Base-by-base conservation (phyloP, 2,888 invertebrate genomes). In the Griposia aprilina region DNA sequence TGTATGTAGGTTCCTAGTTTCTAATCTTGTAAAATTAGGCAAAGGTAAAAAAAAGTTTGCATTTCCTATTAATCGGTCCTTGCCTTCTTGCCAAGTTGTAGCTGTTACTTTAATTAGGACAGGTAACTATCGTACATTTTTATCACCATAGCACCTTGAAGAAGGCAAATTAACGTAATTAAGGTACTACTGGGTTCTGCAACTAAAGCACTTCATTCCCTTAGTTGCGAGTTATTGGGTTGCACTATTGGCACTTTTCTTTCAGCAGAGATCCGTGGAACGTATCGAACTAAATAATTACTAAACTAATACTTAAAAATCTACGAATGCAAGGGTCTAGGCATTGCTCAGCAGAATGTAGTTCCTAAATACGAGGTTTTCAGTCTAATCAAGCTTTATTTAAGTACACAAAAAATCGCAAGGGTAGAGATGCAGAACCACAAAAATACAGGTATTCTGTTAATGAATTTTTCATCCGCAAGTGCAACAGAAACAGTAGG, bases 381-480 rank as follows among this genome's bases (percentile, higher is more conserved):
- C 10, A 8, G 30, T 75, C 2, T 23, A 26, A 50, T 60, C 6
- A 30, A 55, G 20, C 26, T 63, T 17, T 41, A 48, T 20, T 48
- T 20, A n/a, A n/a, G n/a, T n/a, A 30, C n/a, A 55, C 30, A 72
- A 48, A 76, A 60, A n/a, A 76, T n/a, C 15, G 26, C 17, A 55
- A n/a, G 30, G n/a, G 15, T 30, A n/a, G 20, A 20, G 4, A 23
- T n/a, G 13, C 60, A 26, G 6, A 41, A 30, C 15, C 20, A 67
- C 20, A 30, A 72, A 48, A 74, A 57, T 15, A 55, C 26, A 36
- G 30, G 63, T 80, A 62, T 72, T 70, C 60, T 20, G 55, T 45
- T 78, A 78, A 69, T 79, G 48, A 83, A 60, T 55, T 78, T 79
- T 79, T 67, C 52, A 80, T 63, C 5, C 45, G 26, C 30, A 26